A percentile compares a stretch with the other conserved stretches of the same genome.
Evolutionary conservation across 2,797 vertebrate genomes (phyloP).

Genomic region (Acomys russatus): DNA sequence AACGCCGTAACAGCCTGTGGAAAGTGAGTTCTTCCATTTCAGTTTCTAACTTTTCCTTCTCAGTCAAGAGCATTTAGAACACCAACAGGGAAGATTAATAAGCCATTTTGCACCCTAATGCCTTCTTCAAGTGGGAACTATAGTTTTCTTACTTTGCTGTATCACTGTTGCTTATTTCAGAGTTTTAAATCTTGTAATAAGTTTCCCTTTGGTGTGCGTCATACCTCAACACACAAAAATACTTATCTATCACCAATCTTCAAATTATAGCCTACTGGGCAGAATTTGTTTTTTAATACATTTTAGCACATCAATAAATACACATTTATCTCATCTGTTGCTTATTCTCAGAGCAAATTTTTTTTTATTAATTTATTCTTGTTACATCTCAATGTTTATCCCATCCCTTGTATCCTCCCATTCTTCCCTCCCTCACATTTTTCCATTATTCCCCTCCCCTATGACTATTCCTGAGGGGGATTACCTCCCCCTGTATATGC

Average conservation of each 20-base stretch:
- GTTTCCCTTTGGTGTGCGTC: not conserved
- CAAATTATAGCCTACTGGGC: not conserved
- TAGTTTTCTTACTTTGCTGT: not conserved
- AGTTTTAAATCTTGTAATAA: not conserved
- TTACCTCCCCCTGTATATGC: too few species aligned
- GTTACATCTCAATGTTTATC: too few species aligned
- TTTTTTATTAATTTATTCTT: too few species aligned
- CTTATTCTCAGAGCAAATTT: not conserved
- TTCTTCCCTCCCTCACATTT: too few species aligned
- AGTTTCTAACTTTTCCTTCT: not conserved
- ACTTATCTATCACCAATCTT: not conserved
- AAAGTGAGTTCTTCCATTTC: conserved; percentile 2
- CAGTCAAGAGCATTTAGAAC: not conserved
- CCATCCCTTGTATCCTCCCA: too few species aligned
- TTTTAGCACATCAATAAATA: not conserved
- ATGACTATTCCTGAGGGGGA: too few species aligned
- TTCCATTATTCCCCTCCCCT: too few species aligned
- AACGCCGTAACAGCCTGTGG: not conserved
- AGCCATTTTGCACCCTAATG: not conserved
- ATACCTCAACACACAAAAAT: not conserved
- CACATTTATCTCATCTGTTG: not conserved
- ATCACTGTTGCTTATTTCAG: not conserved
- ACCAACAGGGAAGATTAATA: not conserved
- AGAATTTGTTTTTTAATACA: not conserved
- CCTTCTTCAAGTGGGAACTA: not conserved